Conservation (phyloP, 2,888 invertebrate species). For the Leptopilina drosophilae region DNA sequence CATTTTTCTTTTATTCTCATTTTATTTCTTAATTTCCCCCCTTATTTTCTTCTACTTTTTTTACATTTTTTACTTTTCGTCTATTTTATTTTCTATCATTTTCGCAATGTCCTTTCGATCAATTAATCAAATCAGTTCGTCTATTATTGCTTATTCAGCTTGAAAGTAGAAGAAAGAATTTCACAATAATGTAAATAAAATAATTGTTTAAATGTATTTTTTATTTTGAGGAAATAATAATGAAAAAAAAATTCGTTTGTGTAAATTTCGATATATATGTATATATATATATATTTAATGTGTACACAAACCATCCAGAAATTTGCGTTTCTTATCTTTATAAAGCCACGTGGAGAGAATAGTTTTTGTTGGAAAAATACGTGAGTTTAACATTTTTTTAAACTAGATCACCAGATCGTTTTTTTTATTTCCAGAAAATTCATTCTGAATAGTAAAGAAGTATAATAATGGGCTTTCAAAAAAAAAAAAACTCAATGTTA, state of each 20-base stretch:
- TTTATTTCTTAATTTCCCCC: not conserved
- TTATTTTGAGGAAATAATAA: too few relatives aligned
- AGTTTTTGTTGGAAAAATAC: conserved; percentile 13
- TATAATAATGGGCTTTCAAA: too few relatives aligned
- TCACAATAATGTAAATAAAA: too few relatives aligned
- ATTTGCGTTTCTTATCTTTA: conserved; percentile 7
- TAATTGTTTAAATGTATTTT: too few relatives aligned
- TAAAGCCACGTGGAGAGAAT: not conserved
- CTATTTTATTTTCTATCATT: not conserved
- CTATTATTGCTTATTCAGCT: not conserved
- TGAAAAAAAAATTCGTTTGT: not conserved
- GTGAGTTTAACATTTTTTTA: not conserved
- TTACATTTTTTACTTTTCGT: not conserved
- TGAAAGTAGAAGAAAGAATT: not conserved
- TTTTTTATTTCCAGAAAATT: not conserved
- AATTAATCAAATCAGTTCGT: conserved; percentile 2
- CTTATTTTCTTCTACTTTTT: not conserved
- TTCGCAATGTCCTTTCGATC: not conserved
- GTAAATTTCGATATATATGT: not conserved
- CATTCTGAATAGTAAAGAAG: too few relatives aligned
- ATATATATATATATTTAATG: not conserved
- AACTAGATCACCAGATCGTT: not conserved
- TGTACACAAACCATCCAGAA: not conserved
- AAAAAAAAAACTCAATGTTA: too few relatives aligned
- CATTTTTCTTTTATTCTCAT: not conserved